A percentile compares a stretch with the other conserved stretches of the same genome.
Conservation (phyloP, 2,888 invertebrate genomes). For the Ditula angustiorana region DNA sequence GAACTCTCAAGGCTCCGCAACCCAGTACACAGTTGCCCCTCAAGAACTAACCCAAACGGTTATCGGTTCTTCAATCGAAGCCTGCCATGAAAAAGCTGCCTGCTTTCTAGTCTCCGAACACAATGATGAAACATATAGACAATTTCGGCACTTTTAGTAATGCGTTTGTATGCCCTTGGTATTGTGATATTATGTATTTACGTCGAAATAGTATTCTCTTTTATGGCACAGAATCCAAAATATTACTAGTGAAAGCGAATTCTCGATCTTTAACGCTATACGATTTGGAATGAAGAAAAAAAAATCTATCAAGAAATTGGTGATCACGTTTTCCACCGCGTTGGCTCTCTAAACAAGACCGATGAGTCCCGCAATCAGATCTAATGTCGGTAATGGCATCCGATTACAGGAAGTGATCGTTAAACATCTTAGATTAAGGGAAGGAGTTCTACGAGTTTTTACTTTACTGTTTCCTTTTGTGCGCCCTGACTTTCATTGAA, state of each 20-base stretch:
- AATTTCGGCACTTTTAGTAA: too few species aligned
- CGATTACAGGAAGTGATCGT: slow-evolving; percentile 60
- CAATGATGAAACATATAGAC: too few species aligned
- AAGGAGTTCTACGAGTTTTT: slow-evolving; percentile 27
- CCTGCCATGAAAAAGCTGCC: too few species aligned
- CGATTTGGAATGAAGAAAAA: not conserved
- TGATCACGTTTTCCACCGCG: slow-evolving; percentile 26
- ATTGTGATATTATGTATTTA: too few species aligned
- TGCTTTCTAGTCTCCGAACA: too few species aligned
- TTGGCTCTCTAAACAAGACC: slow-evolving; percentile 47
- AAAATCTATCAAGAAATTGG: slow-evolving; percentile 27
- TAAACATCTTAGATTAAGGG: slow-evolving; percentile 47
- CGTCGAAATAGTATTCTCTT: too few species aligned
- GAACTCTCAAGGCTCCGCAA: too few species aligned
- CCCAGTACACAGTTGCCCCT: too few species aligned
- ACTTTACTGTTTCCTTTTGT: not conserved
- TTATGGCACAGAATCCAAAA: too few species aligned
- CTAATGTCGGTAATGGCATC: slow-evolving; percentile 58
- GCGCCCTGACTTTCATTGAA: not conserved
- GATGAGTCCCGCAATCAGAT: slow-evolving; percentile 55
- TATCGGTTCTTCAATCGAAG: too few species aligned
- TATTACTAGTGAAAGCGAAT: not conserved
- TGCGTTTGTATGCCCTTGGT: too few species aligned
- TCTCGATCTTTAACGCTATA: not conserved
- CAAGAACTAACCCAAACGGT: too few species aligned